Conservation (phyloP, 2,797 vertebrate genomes). For the Cryptoprocta ferox region DNA sequence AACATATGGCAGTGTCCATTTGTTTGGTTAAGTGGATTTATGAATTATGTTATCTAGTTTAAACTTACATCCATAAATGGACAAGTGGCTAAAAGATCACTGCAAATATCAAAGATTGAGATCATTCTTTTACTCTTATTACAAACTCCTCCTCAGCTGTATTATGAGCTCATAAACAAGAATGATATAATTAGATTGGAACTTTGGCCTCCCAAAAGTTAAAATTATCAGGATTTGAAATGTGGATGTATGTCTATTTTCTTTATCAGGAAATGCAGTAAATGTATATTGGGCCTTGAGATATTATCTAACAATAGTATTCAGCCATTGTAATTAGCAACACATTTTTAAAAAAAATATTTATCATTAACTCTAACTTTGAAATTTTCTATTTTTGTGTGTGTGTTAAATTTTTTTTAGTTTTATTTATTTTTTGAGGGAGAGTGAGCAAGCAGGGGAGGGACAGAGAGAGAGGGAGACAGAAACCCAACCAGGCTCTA, state of each 20-base stretch:
- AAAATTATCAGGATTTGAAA: constrained; percentile 20
- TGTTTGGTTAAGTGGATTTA: neutral
- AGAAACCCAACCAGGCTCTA: too few relatives aligned
- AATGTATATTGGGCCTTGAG: neutral
- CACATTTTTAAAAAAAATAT: neutral
- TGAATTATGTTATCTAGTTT: neutral
- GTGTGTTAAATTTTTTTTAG: neutral
- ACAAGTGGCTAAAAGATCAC: neutral
- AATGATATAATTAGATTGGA: neutral
- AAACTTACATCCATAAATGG: neutral
- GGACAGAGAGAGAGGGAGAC: too few relatives aligned
- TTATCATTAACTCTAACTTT: neutral
- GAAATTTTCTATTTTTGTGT: constrained; percentile 20
- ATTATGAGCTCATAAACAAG: neutral
- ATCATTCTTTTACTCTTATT: neutral
- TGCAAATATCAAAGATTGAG: neutral
- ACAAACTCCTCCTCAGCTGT: neutral
- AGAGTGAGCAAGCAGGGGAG: too few relatives aligned
- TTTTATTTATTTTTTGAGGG: too few relatives aligned
- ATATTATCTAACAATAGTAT: neutral
- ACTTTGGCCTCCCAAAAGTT: neutral
- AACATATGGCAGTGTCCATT: neutral
- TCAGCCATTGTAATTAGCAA: neutral
- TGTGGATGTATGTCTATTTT: neutral
- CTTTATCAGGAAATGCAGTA: neutral